Percentiles rank a stretch among this genome's conserved stretches.
Evolutionary conservation across 2,888 invertebrate genomes (phyloP).

Genomic region (Melikaiella ostensackeni): DNA sequence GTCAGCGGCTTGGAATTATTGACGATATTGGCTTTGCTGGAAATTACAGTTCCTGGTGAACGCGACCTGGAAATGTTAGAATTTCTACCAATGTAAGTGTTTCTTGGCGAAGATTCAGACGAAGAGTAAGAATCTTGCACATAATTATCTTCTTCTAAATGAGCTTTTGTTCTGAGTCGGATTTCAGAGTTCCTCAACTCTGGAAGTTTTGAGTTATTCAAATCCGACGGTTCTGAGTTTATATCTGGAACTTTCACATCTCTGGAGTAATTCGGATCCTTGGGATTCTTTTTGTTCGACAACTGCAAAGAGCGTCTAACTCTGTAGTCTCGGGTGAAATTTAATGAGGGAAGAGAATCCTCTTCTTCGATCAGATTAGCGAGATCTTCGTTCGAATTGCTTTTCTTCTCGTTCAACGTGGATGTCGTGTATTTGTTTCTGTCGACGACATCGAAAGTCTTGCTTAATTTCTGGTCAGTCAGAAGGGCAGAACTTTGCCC

Average conservation of each 20-base stretch:
- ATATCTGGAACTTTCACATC: slow-evolving; percentile 11
- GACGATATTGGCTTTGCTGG: background rate
- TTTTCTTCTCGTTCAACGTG: slow-evolving; percentile 72
- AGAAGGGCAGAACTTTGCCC: slow-evolving; percentile 25
- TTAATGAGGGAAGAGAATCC: slow-evolving; percentile 73
- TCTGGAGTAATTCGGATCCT: background rate
- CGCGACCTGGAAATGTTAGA: background rate
- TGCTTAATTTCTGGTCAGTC: slow-evolving; percentile 41
- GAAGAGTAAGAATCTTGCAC: slow-evolving; percentile 5
- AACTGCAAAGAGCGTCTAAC: slow-evolving; percentile 84
- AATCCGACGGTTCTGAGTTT: background rate
- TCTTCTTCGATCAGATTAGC: slow-evolving; percentile 64
- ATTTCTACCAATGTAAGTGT: background rate
- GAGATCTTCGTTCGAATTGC: slow-evolving; percentile 79
- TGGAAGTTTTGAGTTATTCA: background rate
- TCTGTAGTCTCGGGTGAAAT: slow-evolving; percentile 84
- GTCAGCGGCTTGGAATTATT: slow-evolving; percentile 41
- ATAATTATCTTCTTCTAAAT: background rate
- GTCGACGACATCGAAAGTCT: slow-evolving; percentile 35
- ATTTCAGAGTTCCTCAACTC: slow-evolving; percentile 13
- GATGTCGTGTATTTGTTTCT: slow-evolving; percentile 40
- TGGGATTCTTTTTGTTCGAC: slow-evolving; percentile 60
- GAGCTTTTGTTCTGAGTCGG: slow-evolving; percentile 5
- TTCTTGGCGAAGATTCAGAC: slow-evolving; percentile 14
- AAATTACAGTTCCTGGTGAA: background rate